Evolutionary conservation across 2,888 invertebrate species (phyloP), one percentile per base, ranked within the genome.

Genomic region (Cantharis rustica): DNA sequence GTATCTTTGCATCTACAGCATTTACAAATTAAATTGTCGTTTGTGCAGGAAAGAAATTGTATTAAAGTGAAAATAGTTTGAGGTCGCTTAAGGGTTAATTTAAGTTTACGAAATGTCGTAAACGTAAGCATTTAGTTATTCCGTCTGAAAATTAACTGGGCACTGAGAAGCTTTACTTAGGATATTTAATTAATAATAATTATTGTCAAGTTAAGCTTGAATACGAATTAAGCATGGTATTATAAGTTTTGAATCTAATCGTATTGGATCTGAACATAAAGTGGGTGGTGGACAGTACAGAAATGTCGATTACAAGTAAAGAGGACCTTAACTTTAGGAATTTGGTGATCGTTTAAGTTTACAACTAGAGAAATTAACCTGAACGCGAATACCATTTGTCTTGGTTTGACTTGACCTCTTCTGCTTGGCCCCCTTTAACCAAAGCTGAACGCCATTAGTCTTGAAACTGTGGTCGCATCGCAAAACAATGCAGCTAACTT

Each of bases 401-500:
- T 88, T 87, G 87, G 87, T 87, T 87, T 86, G 88, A 87, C 86
- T 77, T 79, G 72, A 78, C 79, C 79, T 73, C 78, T 77, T 76
- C 80, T 69, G 75, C 71, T 75, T 68, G 77, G 71, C 69, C 71
- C 83, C 84, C 77, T 82, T 82, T 75, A 70, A 47, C 77, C 68
- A 68, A 63, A 77, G 69, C 77, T 75, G 75, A 76, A 69, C 80
- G 72, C 86, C 87, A 87, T 88, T 87, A 87, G 85, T 87, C 87
- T 87, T 87, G 85, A 85, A 83, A 84, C 84, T 87, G 88, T 83
- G 88, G 88, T 86, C 85, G 83, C 86, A 85, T 86, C 85, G 87
- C 83, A 85, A 87, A 88, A 88, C 88, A 88, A 88, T 88, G 87
- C 87, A 86, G 84, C 86, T 83, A 87, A 87, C 87, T 87, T 87